Base-by-base conservation (phyloP, 2,797 vertebrate species). In the Liasis olivaceus region DNA sequence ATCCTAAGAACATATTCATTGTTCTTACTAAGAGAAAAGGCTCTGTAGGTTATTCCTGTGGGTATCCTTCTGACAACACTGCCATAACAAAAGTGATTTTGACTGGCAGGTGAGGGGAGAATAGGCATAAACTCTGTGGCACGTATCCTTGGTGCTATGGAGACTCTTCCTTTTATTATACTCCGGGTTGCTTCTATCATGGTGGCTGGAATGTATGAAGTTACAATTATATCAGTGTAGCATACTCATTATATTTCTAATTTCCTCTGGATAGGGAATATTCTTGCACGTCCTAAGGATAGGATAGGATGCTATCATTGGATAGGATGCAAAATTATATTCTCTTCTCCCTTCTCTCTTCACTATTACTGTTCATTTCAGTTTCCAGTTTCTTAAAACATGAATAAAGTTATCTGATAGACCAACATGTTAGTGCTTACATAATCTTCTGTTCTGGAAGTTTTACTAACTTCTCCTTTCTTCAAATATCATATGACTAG, bases 391-490 rank as follows among this genome's bases (percentile, higher is more conserved):
- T 92, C 51, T 51, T 2, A 93, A 85, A 94, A 24, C 7, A 84
- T 92, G 95, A 92, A 91, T 93, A 77, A 95, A 95, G 8, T 91
- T 42, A 94, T 93, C 59, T 72, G 87, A 93, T 64, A 60, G 69
- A 92, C 85, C 13, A 94, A 93, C 17, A 92, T 94, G 91, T 91
- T 62, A 84, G 91, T 15, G 0, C 51, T 96, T 95, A 56, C 92
- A 85, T 96, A 91, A 92, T 95, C 86, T 96, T 94, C 94, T 95
- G 0, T 47, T 96, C 91, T 93, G 85, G 95, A 95, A 93, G 85
- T 93, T 95, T 96, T 96, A 92, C 77, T 90, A 86, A 94, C 92
- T 93, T 96, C 91, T 96, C 85, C 6, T 93, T 91, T 94, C 89
- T 63, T 96, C 96, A 24, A 0, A 92, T 96, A 88, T 96, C 90